Evolutionary conservation across 2,888 invertebrate species (phyloP), one percentile per base, ranked within the genome.

Genomic region (Pollenia labialis): DNA sequence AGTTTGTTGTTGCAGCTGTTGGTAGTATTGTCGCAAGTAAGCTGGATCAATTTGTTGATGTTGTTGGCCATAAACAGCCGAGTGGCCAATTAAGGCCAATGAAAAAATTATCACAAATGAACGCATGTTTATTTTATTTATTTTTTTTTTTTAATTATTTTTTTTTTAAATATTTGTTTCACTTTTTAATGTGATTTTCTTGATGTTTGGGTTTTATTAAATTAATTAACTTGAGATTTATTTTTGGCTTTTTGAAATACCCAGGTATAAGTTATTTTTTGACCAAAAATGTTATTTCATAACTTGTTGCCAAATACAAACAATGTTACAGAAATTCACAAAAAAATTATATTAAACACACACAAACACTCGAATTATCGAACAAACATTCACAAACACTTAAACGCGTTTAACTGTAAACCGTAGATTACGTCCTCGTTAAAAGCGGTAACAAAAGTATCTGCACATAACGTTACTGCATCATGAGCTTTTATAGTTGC

Each of bases 11-110:
- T 93, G 93, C 79, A 93, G 91, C 80, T 93, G 93, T 56, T 93
- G 92, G 79, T 93, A 93, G 88, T 93, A 93, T 77, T 93, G 93
- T 8, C 92, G 92, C 88, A 93, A 89, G 85, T 93, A 93, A 87
- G 93, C 92, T 89, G 93, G 93, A 90, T 93, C 93, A 88, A 93
- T 91, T 88, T 91, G 91, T 89, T 92, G 92, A 87, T 92, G 92
- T 88, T 92, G 91, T 88, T 91, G 92, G 71, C 89, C 90, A 75
- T 88, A 75, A 85, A 89, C 89, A 62, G 87, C 69, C 46, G 79
- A 64, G n/a, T 88, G 76, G 14, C 81, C 88, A 85, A 89, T 88
- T 46, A 90, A 62, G 77, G 90, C 89, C 89, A 92, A 89, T 89
- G 91, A 90, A 84, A 90, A 89, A 87, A 91, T 88, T 83, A 91